Evolutionary conservation across 2,888 invertebrate genomes (phyloP).

Genomic region (Ceriagrion tenellum): DNA sequence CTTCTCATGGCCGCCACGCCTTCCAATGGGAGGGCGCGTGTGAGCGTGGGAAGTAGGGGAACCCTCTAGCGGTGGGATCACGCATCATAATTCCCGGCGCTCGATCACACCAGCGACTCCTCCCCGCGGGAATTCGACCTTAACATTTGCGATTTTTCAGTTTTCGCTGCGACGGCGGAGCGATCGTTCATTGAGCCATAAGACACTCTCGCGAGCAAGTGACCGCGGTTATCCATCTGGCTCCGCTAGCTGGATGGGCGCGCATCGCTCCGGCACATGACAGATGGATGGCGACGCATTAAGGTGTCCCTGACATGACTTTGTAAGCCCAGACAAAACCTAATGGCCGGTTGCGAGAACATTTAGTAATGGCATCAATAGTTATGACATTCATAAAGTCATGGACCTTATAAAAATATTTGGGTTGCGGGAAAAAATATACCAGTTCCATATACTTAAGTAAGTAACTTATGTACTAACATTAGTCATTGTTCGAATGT

Average conservation of each 20-base stretch:
- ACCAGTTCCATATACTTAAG: too few species aligned
- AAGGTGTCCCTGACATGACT: too few species aligned
- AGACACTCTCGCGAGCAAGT: background rate
- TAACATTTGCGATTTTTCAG: conserved; percentile 2
- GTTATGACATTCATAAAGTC: too few species aligned
- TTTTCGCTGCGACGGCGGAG: background rate
- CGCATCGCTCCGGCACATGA: too few species aligned
- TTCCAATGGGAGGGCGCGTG: background rate
- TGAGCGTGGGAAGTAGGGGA: background rate
- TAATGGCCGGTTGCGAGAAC: too few species aligned
- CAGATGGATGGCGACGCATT: too few species aligned
- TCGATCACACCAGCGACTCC: background rate
- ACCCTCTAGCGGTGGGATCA: background rate
- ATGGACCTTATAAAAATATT: too few species aligned
- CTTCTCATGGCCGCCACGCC: background rate
- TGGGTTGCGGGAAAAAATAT: too few species aligned
- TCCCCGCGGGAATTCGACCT: background rate
- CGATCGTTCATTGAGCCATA: background rate
- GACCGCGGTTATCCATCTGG: background rate
- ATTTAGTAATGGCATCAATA: too few species aligned
- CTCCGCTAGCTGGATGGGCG: background rate
- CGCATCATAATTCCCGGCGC: background rate
- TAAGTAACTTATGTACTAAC: too few species aligned
- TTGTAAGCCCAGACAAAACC: too few species aligned
- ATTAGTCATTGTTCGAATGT: too few species aligned